These are phyloP conservation scores for Halcyon leucocephala DNA, from an alignment of 2,797 vertebrate species.

Conservation along the genomic window DNA sequence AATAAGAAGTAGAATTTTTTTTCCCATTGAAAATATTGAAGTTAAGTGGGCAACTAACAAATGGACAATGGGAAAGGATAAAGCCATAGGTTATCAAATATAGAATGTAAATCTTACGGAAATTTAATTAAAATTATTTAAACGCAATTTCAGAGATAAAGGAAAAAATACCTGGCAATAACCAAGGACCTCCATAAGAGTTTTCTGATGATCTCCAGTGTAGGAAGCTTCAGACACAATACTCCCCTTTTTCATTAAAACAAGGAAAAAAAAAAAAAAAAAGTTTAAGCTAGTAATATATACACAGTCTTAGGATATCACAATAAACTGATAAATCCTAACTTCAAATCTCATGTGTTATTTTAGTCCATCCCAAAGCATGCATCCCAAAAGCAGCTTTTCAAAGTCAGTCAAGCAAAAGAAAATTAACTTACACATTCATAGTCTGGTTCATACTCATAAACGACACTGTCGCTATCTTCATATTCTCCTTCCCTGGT, in stretches of 20 bases:
- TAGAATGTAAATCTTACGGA: neutral
- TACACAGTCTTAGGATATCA: neutral
- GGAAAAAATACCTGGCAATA: conserved; percentile 77
- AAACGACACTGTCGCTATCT: conserved; percentile 53
- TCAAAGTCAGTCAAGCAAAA: neutral
- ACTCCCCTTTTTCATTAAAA: conserved; percentile 34
- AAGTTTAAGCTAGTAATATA: neutral
- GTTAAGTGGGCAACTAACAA: neutral
- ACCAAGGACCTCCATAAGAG: conserved; percentile 59
- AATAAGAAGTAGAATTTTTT: neutral
- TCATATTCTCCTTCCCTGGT: conserved; percentile 58
- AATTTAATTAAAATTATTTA: neutral
- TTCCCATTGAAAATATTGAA: neutral
- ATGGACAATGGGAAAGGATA: neutral
- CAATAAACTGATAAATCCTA: neutral
- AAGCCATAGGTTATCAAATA: neutral
- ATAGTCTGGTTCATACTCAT: conserved; percentile 72
- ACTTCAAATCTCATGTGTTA: neutral
- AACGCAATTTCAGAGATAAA: neutral
- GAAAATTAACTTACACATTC: conserved; percentile 67
- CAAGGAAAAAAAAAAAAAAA: neutral
- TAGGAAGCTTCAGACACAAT: conserved; percentile 34
- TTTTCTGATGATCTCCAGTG: conserved; percentile 45
- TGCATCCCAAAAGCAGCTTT: neutral
- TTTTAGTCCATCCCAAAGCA: neutral